Base-by-base conservation (phyloP, 2,888 invertebrate genomes). In the Plagiodera versicolora region DNA sequence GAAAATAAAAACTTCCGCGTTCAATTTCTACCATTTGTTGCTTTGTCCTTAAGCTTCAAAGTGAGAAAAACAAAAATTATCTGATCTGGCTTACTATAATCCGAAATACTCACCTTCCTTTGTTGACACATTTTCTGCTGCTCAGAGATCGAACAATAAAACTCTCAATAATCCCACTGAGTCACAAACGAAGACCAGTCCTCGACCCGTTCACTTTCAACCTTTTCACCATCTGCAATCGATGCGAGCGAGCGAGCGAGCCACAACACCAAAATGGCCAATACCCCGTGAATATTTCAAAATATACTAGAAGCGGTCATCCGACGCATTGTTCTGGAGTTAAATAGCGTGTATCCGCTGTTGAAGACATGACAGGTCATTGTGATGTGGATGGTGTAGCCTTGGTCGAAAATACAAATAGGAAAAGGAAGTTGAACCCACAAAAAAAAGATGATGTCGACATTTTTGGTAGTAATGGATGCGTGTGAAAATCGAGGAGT, bases 271-370 rank as follows among this genome's bases (percentile, higher is more conserved):
- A 28, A 55, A 64, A 53, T 64, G 64, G 55, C 50, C 61, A 60
- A 58, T 58, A 60, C 45, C 54, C 57, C 18, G 20, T 49, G 53
- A 50, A 56, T 58, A 60, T 61, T 56, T 52, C 55, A 49, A 64
- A 64, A 64, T 64, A 64, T 64, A 64, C 46, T 48, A 44, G 51
- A n/a, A 56, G 47, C 70, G 70, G 66, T 65, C 68, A 70, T 71
- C 68, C 67, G 53, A 54, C 65, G 66, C 66, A 69, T 72, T 72
- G 72, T 74, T 67, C 64, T 63, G 66, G 68, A 71, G 65, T 70
- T 71, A 74, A 70, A 71, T 68, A 72, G 70, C 74, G 74, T 72
- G 70, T 70, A 69, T 72, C 72, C 72, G 70, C 65, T 66, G 66
- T 59, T 63, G 63, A 65, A 66, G 65, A 63, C 67, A 63, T 61